Evolutionary conservation across 2,888 invertebrate genomes (phyloP), one percentile per base, ranked within the genome.

Genomic region (Mechanitis mazaeus): DNA sequence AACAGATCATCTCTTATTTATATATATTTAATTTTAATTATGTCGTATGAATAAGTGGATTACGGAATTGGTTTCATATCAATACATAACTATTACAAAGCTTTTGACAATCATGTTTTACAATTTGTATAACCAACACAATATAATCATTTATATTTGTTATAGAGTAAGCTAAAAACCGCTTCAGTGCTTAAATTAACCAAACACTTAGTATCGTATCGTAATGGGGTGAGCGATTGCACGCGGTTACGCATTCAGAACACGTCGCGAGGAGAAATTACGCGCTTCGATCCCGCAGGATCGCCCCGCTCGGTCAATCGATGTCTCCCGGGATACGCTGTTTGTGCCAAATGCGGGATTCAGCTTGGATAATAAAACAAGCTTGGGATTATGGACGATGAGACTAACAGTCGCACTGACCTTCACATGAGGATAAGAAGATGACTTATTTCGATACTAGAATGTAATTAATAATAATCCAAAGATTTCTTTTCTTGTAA

Each of bases 191-290:
- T 0, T 70, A n/a, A 42, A 61, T 65, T 65, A 61, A 11, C 35
- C 58, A 53, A 12, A 35, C 54, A 20, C 58, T 59, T 64, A 70
- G 70, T 69, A 73, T 73, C 69, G 73, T 66, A 68, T 65, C 70
- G 71, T 72, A 72, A 73, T 73, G 71, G 73, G 70, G 73, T 71
- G 73, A 83, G 84, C 85, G 83, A 86, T 86, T 78, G 84, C 76
- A 74, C 69, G 73, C 70, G 71, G 70, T 83, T 80, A 75, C 77
- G 81, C 79, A 90, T 81, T 78, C 90, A 46, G 73, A 65, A 75
- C 89, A 88, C 89, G 90, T 89, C 77, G 68, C 77, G 76, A 74
- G 76, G 79, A 82, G 81, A 77, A 87, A 89, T 88, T 87, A 89
- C 88, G 86, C 84, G 79, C 74, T 74, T 77, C 80, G 81, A 80